Evolutionary conservation across 2,888 invertebrate species (phyloP).

Genomic region (Meganola albula): DNA sequence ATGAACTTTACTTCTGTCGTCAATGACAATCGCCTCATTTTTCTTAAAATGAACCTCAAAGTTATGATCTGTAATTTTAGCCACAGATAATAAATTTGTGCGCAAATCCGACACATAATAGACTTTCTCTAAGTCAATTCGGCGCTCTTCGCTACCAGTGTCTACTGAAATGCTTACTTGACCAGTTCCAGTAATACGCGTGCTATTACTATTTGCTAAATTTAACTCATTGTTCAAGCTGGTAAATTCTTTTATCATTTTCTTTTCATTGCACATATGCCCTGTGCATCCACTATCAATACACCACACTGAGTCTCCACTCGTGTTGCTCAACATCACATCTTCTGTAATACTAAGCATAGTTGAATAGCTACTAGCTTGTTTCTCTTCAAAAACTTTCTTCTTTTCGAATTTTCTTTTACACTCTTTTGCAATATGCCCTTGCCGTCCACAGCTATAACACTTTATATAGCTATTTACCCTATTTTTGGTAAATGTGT

Average conservation of each 20-base stretch:
- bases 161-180: background rate
- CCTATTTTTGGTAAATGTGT: background rate
- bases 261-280: constrained; percentile 16
- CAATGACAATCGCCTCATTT: constrained; percentile 11
- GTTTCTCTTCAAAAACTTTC: background rate
- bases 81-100: constrained; percentile 12
- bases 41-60: constrained; percentile 6
- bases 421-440: background rate
- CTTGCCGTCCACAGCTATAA: background rate
- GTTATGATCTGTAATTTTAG: constrained; percentile 12
- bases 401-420: background rate
- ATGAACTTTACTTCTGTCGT: constrained; percentile 9
- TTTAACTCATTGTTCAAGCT: constrained; percentile 8
- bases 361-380: background rate
- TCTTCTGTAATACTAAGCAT: constrained; percentile 5
- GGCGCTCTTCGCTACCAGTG: constrained; percentile 4
- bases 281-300: constrained; percentile 13
- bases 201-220: constrained; percentile 1
- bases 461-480: background rate
- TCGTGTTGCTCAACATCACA: constrained; percentile 1
- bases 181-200: constrained; percentile 1
- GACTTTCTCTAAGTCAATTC: constrained; percentile 9
- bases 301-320: constrained; percentile 2
- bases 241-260: constrained; percentile 8
- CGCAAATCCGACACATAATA: constrained; percentile 13